Conservation (phyloP, 2,797 vertebrate species). For the Xerus rutilus region DNA sequence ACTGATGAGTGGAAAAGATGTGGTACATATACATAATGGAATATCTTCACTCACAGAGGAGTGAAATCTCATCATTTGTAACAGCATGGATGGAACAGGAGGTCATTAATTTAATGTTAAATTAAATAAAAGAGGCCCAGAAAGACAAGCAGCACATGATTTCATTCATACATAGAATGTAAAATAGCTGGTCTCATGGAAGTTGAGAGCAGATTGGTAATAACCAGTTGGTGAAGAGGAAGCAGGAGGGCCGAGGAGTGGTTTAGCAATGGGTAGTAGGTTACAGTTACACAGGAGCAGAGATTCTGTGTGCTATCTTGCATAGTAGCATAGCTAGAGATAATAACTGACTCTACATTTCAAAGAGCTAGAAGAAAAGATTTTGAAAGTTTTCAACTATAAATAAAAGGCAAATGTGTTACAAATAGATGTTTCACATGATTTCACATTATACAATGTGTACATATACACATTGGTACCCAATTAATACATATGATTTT, state of each 20-base stretch:
- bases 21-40: too few relatives aligned
- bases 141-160: too few relatives aligned
- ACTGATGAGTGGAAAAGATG: too few relatives aligned
- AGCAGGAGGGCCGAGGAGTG: not conserved
- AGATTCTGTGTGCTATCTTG: not conserved
- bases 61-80: not conserved
- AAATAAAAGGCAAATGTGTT: not conserved
- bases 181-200: not conserved
- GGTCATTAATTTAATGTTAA: not conserved
- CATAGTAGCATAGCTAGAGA: too few relatives aligned
- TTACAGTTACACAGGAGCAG: not conserved
- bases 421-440: not conserved
- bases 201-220: not conserved
- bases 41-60: not conserved
- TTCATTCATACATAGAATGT: not conserved
- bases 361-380: not conserved
- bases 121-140: too few relatives aligned
- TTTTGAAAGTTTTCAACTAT: not conserved
- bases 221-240: too few relatives aligned
- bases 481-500: not conserved
- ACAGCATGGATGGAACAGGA: too few relatives aligned
- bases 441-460: too few relatives aligned
- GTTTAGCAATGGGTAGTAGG: not conserved
- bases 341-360: too few relatives aligned
- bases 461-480: not conserved